Evolutionary conservation across 2,888 invertebrate genomes (phyloP).

Genomic region (Seira ritae): DNA sequence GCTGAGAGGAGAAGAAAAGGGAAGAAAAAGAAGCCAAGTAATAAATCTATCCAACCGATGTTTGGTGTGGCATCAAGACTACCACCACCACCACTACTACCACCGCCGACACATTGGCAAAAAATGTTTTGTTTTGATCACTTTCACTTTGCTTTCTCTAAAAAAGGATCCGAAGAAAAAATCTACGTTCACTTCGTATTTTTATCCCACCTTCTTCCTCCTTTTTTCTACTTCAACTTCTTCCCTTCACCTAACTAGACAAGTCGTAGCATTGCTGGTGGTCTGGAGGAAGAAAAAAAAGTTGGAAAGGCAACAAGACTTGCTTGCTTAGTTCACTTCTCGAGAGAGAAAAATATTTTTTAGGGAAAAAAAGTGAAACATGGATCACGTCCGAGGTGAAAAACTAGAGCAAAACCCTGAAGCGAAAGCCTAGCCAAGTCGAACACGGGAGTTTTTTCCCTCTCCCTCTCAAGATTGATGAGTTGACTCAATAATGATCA

Average conservation of each 20-base stretch:
- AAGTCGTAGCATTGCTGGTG: conserved; percentile 34
- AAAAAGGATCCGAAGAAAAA: not conserved
- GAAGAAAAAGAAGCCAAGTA: conserved; percentile 58
- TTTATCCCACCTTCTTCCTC: not conserved
- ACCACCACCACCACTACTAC: conserved; percentile 37
- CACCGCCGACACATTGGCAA: not conserved
- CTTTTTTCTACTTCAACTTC: conserved; percentile 9
- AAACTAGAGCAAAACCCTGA: conserved; percentile 34
- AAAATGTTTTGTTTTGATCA: conserved; percentile 57
- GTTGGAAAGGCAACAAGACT: conserved; percentile 59
- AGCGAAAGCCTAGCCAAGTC: not conserved
- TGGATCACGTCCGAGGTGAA: conserved; percentile 48
- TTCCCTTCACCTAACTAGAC: not conserved
- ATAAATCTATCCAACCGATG: conserved; percentile 63
- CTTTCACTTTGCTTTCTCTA: conserved; percentile 40
- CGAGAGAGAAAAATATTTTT: conserved; percentile 4
- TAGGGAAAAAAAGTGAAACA: conserved; percentile 43
- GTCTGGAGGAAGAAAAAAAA: conserved; percentile 28
- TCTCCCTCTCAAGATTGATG: conserved; percentile 53
- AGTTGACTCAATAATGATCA: conserved; percentile 64
- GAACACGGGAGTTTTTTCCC: conserved; percentile 15
- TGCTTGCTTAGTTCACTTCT: too few relatives aligned
- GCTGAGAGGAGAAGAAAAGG: conserved; percentile 1
- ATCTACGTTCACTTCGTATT: conserved; percentile 20
- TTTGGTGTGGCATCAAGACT: conserved; percentile 54